Evolutionary conservation across 2,888 invertebrate species (phyloP).

Genomic region (Chelonus formosanus): DNA sequence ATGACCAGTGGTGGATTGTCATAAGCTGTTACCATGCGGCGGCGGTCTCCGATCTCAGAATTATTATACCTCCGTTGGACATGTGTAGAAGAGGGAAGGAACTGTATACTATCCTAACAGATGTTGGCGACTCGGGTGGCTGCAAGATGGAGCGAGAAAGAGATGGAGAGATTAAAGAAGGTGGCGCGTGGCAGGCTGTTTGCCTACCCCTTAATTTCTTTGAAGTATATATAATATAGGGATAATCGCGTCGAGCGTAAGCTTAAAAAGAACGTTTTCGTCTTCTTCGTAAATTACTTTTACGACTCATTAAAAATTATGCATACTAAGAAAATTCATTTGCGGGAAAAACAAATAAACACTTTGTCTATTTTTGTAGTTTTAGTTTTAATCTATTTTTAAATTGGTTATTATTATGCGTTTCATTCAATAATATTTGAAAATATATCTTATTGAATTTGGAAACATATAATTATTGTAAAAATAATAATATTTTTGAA

Average conservation of each 20-base stretch:
- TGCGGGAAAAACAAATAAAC: too few species aligned
- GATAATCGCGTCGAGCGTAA: constrained; percentile 28
- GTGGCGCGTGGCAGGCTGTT: constrained; percentile 37
- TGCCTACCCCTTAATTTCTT: constrained; percentile 26
- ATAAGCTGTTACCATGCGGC: constrained; percentile 35
- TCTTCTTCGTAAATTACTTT: constrained; percentile 15
- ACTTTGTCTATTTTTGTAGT: background rate
- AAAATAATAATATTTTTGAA: too few species aligned
- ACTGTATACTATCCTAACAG: constrained; percentile 17
- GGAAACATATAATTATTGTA: too few species aligned
- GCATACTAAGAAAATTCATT: constrained; percentile 3
- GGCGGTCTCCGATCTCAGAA: constrained; percentile 8
- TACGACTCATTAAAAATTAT: constrained; percentile 3
- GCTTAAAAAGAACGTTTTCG: constrained; percentile 13
- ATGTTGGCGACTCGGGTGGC: constrained; percentile 22
- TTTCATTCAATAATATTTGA: too few species aligned
- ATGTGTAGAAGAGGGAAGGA: constrained; percentile 11
- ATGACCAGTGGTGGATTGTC: background rate
- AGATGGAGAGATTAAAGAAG: constrained; percentile 22
- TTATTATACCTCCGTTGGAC: background rate
- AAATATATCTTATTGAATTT: too few species aligned
- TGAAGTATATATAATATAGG: constrained; percentile 12
- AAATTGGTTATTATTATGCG: too few species aligned
- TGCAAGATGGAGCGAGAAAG: constrained; percentile 19
- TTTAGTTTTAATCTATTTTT: too few species aligned